phyloP scores from a whole-genome alignment of 2,113 vertebrate species.

The Esox niger region DNA sequence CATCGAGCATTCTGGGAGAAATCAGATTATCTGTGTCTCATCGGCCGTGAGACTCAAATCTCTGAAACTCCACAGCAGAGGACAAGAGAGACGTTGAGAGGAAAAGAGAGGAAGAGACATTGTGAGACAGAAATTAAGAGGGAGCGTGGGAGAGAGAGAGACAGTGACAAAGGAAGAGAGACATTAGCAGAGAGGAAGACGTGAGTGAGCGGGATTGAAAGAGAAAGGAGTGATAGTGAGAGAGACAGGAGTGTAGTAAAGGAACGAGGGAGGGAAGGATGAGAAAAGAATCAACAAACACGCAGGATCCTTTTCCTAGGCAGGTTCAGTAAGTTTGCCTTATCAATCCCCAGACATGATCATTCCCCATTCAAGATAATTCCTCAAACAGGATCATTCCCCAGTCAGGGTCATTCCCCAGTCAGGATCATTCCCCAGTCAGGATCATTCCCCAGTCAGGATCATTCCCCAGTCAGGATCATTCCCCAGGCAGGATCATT shows the following conservation, averaged over 20 bases:
- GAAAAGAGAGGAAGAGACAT: not conserved
- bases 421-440: no score
- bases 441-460: no score
- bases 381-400: no score
- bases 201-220: not conserved
- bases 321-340: not conserved
- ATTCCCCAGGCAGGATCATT: no score
- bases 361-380: no score
- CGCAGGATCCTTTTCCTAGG: no score
- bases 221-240: not conserved
- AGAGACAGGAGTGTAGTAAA: no score
- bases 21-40: constrained; percentile 1
- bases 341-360: not conserved
- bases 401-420: no score
- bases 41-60: not conserved
- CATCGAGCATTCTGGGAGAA: not conserved
- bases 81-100: not conserved
- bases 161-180: no score
- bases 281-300: not conserved
- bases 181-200: not conserved
- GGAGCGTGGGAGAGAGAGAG: no score
- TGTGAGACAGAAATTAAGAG: not conserved
- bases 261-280: not conserved
- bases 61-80: not conserved
- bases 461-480: no score